A percentile compares a stretch with the other conserved stretches of the same genome.
phyloP scores from a whole-genome alignment of 2,113 vertebrate species.

The Crotalus tigris region DNA sequence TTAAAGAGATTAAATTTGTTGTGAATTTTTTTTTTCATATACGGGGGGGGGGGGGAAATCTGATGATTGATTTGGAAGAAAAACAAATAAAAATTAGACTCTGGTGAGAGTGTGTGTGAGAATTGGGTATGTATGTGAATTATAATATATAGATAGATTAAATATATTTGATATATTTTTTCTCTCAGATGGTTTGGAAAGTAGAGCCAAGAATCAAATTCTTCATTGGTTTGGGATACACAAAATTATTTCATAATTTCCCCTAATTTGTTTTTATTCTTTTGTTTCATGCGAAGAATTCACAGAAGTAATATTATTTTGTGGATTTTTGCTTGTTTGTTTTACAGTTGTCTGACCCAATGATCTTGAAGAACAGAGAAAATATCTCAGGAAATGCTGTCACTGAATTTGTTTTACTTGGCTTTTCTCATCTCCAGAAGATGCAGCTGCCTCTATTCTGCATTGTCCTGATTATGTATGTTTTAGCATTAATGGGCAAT shows the following conservation, averaged over 20 bases:
- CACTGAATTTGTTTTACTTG: neutral
- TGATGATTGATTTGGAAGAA: neutral
- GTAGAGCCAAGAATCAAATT: neutral
- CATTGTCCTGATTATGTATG: constrained; percentile 1
- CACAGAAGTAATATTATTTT: neutral
- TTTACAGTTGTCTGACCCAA: neutral
- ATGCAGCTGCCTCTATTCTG: neutral
- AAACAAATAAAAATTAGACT: neutral
- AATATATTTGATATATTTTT: neutral
- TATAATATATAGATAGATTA: neutral
- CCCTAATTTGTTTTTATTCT: neutral
- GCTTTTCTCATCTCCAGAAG: neutral
- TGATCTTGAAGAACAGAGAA: neutral
- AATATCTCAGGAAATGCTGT: neutral
- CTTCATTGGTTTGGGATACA: neutral
- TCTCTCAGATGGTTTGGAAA: neutral
- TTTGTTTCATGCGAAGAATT: neutral
- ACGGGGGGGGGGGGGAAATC: too few relatives aligned
- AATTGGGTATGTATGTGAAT: neutral
- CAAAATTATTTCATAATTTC: neutral
- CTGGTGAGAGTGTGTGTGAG: neutral
- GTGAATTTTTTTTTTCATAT: neutral
- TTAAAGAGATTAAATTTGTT: neutral
- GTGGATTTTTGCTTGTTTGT: neutral
- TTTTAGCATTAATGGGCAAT: neutral